Evolutionary conservation across 2,797 vertebrate species (phyloP).

Genomic region (Oryzias sinensis): DNA sequence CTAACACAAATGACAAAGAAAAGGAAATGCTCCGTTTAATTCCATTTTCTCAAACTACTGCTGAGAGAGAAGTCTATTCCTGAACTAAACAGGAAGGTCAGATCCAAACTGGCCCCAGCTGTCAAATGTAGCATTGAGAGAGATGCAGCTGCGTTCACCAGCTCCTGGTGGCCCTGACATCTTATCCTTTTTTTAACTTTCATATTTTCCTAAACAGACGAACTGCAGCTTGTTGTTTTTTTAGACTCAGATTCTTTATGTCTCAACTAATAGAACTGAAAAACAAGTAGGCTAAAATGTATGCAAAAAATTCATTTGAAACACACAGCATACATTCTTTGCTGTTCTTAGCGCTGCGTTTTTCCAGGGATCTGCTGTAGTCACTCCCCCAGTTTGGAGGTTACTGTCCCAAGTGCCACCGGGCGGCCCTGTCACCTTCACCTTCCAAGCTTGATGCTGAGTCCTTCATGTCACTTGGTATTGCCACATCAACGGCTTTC

Average conservation of each 20-base stretch:
- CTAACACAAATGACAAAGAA: background rate
- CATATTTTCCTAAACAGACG: background rate
- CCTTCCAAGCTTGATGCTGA: no score
- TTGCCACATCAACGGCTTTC: no score
- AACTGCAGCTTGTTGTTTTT: background rate
- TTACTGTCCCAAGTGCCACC: no score
- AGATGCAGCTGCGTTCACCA: slow-evolving; percentile 2
- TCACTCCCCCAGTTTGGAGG: no score
- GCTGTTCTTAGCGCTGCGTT: no score
- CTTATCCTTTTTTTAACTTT: slow-evolving; percentile 1
- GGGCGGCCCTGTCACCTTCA: no score
- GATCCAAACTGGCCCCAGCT: background rate
- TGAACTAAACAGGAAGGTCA: background rate
- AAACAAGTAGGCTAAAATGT: no score
- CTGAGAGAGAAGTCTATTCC: background rate
- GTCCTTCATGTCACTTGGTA: no score
- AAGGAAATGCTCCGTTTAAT: background rate
- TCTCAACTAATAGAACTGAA: no score
- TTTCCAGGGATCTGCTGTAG: no score
- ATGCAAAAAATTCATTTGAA: no score
- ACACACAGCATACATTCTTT: no score
- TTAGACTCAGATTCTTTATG: background rate
- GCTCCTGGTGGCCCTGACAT: background rate
- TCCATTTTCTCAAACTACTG: background rate
- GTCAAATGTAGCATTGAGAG: background rate